These are phyloP conservation scores for Philhelius pedissequus DNA, from an alignment of 2,888 invertebrate species.

Conservation along the genomic window DNA sequence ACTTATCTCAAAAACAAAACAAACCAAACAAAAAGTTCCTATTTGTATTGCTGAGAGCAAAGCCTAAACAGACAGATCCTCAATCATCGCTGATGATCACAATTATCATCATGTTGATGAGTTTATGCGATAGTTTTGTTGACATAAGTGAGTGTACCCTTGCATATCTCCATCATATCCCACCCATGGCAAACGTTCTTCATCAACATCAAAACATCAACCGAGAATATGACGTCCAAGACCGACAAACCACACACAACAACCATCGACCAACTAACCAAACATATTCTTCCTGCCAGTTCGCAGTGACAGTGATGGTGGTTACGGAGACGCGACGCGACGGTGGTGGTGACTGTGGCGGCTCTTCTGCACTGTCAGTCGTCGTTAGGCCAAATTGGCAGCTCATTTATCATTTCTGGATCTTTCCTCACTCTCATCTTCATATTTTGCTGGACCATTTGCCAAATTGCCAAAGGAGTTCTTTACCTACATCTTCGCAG, in stretches of 20 bases:
- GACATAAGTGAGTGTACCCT: constrained; percentile 55
- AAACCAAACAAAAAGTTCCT: not conserved
- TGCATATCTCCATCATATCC: constrained; percentile 29
- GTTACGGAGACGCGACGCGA: no score
- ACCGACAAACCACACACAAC: not conserved
- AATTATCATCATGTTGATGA: constrained; percentile 63
- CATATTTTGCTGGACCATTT: constrained; percentile 48
- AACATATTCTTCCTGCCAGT: constrained; percentile 56
- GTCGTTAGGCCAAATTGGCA: constrained; percentile 61
- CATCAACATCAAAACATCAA: constrained; percentile 53
- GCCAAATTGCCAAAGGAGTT: constrained; percentile 49
- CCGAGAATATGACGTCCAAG: not conserved
- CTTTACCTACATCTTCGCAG: no score
- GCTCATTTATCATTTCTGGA: constrained; percentile 63
- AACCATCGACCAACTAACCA: constrained; percentile 21
- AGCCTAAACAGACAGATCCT: constrained; percentile 17
- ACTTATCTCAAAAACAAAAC: not conserved
- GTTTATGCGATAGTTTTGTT: constrained; percentile 58
- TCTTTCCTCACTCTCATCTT: constrained; percentile 45
- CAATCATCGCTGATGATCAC: constrained; percentile 52
- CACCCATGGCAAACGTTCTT: constrained; percentile 51
- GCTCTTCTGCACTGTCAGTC: constrained; percentile 50
- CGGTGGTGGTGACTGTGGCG: constrained; percentile 5
- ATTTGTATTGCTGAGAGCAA: no score
- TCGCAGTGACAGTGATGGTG: not conserved